These are phyloP conservation scores for Apodemia duryi DNA, from an alignment of 2,888 invertebrate species.

Conservation along the genomic window DNA sequence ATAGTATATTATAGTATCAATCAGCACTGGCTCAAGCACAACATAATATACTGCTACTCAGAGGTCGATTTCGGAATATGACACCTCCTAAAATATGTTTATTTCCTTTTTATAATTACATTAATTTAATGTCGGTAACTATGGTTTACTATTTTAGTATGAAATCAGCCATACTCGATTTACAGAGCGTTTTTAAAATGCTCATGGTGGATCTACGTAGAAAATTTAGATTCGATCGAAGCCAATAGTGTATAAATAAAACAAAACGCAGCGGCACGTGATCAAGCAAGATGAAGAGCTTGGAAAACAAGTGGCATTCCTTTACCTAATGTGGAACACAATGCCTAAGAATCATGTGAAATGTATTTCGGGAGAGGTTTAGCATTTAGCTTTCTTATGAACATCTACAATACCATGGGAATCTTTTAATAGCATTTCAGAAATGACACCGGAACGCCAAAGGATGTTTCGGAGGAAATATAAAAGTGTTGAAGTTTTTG, in stretches of 20 bases:
- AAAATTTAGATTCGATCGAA: neutral
- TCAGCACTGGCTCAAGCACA: too few species aligned
- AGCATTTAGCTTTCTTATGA: slow-evolving; percentile 8
- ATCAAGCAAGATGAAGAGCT: slow-evolving; percentile 55
- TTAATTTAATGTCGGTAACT: neutral
- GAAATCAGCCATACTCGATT: neutral
- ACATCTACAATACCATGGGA: neutral
- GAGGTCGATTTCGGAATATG: too few species aligned
- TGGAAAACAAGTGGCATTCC: slow-evolving; percentile 47
- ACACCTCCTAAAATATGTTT: too few species aligned
- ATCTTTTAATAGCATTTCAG: neutral
- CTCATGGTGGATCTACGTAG: neutral
- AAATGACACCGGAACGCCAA: neutral
- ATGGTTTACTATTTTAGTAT: neutral
- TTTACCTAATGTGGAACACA: slow-evolving; percentile 75
- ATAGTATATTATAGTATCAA: too few species aligned
- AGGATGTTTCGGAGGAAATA: neutral
- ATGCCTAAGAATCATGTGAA: slow-evolving; percentile 38
- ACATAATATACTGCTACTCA: too few species aligned
- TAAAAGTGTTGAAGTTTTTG: neutral
- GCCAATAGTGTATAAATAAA: slow-evolving; percentile 30
- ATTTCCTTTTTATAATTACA: too few species aligned
- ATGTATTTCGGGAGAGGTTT: slow-evolving; percentile 1
- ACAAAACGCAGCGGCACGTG: slow-evolving; percentile 41
- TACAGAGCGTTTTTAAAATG: neutral